These are phyloP conservation scores for Leucozona laternaria DNA, from an alignment of 2,888 invertebrate genomes.

Conservation along the genomic window DNA sequence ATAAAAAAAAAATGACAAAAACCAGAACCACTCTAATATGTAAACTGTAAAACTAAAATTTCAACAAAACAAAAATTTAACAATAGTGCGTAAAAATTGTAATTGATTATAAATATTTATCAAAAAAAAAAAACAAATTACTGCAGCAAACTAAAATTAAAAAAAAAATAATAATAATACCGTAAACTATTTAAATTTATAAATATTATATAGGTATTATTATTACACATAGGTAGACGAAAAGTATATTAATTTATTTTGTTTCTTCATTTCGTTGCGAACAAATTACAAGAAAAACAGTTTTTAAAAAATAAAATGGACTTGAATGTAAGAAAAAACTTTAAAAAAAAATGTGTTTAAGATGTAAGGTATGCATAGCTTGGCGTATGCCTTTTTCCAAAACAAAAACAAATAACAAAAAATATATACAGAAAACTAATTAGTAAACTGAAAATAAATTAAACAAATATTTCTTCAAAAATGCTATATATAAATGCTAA, in stretches of 20 bases:
- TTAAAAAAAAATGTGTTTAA: constrained; percentile 44
- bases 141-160: constrained; percentile 53
- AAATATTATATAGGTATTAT: constrained; percentile 60
- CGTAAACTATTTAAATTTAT: constrained; percentile 68
- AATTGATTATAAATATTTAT: constrained; percentile 68
- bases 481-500: constrained; percentile 58
- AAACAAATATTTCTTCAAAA: constrained; percentile 46
- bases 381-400: constrained; percentile 63
- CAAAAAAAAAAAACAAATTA: constrained; percentile 47
- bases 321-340: constrained; percentile 45
- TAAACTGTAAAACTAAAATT: constrained; percentile 72
- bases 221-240: constrained; percentile 72
- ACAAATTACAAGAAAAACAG: constrained; percentile 35
- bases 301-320: constrained; percentile 38
- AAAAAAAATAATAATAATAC: constrained; percentile 39
- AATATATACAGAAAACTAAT: constrained; percentile 38
- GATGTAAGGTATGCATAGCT: constrained; percentile 59
- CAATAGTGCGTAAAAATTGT: constrained; percentile 65
- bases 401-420: constrained; percentile 38
- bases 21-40: constrained; percentile 72
- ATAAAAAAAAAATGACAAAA: constrained; percentile 30
- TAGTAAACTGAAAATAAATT: constrained; percentile 38
- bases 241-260: constrained; percentile 64
- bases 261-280: constrained; percentile 62
- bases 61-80: constrained; percentile 35